A percentile compares a stretch with the other conserved stretches of the same genome.
Evolutionary conservation across 2,113 vertebrate species (phyloP).

Genomic region (Strix aluco): DNA sequence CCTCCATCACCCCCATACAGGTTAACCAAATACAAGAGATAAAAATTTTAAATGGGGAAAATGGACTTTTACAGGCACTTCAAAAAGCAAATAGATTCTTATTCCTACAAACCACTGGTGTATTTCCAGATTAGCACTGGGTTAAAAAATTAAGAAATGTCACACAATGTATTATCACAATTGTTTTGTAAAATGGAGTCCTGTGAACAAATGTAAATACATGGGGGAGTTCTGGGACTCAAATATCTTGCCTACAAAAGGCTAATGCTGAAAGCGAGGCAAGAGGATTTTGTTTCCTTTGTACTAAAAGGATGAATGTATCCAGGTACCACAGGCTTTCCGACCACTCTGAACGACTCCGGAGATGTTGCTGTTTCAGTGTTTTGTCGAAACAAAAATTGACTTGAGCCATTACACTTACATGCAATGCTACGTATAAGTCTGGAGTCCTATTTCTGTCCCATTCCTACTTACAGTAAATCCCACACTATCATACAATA

Average conservation of each 20-base stretch:
- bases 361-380: not conserved
- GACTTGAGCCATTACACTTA: not conserved
- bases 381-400: not conserved
- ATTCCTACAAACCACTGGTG: not conserved
- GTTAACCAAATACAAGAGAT: not conserved
- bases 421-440: not conserved
- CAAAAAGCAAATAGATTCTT: not conserved
- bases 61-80: not conserved
- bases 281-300: not conserved
- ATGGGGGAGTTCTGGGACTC: not conserved
- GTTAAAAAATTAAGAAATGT: not conserved
- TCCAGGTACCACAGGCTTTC: not conserved
- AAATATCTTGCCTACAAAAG: not conserved
- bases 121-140: not conserved
- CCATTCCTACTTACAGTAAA: not conserved
- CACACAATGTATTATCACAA: not conserved
- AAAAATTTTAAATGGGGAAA: not conserved
- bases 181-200: not conserved
- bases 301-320: not conserved
- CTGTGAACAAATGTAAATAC: not conserved
- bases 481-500: not conserved
- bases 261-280: not conserved
- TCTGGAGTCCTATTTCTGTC: not conserved
- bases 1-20: not conserved
- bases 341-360: not conserved